phyloP scores from a whole-genome alignment of 2,888 invertebrate genomes.

The Helicoverpa assulta region DNA sequence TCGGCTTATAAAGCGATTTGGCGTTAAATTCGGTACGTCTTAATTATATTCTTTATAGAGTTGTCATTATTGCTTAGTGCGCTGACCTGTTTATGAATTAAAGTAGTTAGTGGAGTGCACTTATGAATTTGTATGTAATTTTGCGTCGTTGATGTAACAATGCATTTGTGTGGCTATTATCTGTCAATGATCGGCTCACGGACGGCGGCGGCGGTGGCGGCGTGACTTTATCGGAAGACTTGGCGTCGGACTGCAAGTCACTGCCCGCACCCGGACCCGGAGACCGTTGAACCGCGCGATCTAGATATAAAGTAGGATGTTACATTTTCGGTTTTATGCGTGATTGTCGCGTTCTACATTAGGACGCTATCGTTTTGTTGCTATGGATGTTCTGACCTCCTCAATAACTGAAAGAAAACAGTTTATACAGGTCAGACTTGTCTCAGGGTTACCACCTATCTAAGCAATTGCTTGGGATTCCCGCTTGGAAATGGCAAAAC shows the following conservation, averaged over 20 bases:
- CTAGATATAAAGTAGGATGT: slow-evolving; percentile 20
- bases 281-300: slow-evolving; percentile 40
- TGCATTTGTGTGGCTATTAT: slow-evolving; percentile 23
- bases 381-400: background rate
- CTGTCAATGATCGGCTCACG: slow-evolving; percentile 45
- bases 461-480: no score
- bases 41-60: slow-evolving; percentile 34
- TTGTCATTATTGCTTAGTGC: slow-evolving; percentile 20
- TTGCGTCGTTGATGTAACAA: slow-evolving; percentile 9
- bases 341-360: slow-evolving; percentile 32
- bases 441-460: no score
- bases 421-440: background rate
- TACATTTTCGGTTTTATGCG: slow-evolving; percentile 23
- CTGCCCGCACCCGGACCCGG: slow-evolving; percentile 12
- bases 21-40: slow-evolving; percentile 29
- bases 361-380: background rate
- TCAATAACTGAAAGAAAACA: background rate
- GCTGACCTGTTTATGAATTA: slow-evolving; percentile 23
- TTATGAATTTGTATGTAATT: slow-evolving; percentile 5
- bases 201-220: background rate
- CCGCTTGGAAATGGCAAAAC: no score
- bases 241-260: slow-evolving; percentile 10
- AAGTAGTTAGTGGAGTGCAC: slow-evolving; percentile 5
- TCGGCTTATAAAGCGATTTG: slow-evolving; percentile 22
- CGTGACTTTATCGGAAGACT: slow-evolving; percentile 31